phyloP scores from a whole-genome alignment of 2,888 invertebrate genomes.

The Agrochola circellaris region DNA sequence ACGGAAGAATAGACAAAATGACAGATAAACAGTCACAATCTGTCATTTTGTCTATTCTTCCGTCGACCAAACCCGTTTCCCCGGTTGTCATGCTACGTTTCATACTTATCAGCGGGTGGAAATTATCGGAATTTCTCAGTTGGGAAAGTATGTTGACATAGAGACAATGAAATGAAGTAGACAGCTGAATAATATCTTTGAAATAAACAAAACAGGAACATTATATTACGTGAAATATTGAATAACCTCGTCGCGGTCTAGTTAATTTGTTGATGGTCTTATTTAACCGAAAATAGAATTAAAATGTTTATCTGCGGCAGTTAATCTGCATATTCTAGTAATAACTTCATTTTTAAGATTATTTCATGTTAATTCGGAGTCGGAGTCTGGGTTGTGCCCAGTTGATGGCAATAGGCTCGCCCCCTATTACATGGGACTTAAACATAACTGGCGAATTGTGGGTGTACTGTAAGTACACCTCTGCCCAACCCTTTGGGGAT shows the following conservation, averaged over 20 bases:
- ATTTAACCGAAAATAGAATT: slow-evolving; percentile 46
- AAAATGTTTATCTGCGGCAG: slow-evolving; percentile 13
- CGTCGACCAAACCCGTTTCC: too few relatives aligned
- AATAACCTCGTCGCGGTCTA: slow-evolving; percentile 55
- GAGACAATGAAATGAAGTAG: background rate
- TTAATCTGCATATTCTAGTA: slow-evolving; percentile 22
- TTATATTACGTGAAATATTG: slow-evolving; percentile 47
- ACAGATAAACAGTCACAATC: too few relatives aligned
- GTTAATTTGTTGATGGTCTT: slow-evolving; percentile 30
- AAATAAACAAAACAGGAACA: slow-evolving; percentile 8
- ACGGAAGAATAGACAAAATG: too few relatives aligned
- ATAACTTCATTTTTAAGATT: slow-evolving; percentile 10
- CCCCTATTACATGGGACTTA: too few relatives aligned
- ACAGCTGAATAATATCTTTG: background rate
- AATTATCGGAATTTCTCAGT: background rate
- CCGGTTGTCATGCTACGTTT: too few relatives aligned
- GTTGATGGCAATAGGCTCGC: background rate
- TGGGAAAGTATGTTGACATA: background rate
- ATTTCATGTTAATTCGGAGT: background rate
- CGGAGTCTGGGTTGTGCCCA: background rate
- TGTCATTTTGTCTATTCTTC: too few relatives aligned
- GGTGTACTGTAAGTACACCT: background rate
- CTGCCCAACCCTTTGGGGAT: background rate
- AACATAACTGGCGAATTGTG: background rate
- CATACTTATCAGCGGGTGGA: too few relatives aligned